phyloP scores from a whole-genome alignment of 2,888 invertebrate genomes.

The Mesorhabditis spiculigera region DNA sequence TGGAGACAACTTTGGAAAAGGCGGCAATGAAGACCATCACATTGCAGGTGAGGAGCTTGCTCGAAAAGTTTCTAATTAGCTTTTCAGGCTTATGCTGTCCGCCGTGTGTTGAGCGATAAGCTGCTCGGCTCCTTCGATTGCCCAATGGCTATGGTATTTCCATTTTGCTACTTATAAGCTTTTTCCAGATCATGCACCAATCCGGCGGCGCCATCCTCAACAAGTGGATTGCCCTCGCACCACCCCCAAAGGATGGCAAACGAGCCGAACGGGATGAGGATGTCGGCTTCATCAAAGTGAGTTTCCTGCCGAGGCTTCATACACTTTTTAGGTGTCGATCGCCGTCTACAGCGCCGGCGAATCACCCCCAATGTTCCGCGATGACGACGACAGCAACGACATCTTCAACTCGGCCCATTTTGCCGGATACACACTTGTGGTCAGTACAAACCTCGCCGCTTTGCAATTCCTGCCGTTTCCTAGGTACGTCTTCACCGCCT shows the following conservation, averaged over 20 bases:
- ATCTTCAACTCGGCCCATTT: conserved; percentile 43
- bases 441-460: conserved; percentile 8
- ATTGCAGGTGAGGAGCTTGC: conserved; percentile 20
- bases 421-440: conserved; percentile 33
- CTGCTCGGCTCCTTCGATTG: conserved; percentile 9
- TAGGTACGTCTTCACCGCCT: conserved; percentile 40
- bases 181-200: conserved; percentile 27
- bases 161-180: background rate
- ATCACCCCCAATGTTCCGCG: conserved; percentile 31
- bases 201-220: conserved; percentile 23
- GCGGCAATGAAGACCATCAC: conserved; percentile 27
- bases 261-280: conserved; percentile 35
- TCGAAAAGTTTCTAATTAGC: background rate
- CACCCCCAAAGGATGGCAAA: conserved; percentile 26
- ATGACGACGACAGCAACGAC: conserved; percentile 33
- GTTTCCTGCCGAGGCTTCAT: background rate
- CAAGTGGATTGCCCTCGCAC: conserved; percentile 46
- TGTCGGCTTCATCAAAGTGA: conserved; percentile 44
- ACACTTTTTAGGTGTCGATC: conserved; percentile 22
- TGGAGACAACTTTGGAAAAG: conserved; percentile 23
- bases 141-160: background rate
- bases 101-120: conserved; percentile 8
- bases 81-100: conserved; percentile 10
- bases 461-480: background rate
- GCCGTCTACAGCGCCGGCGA: conserved; percentile 35